Evolutionary conservation across 2,113 vertebrate species (phyloP).

Genomic region (Trematomus loennbergii): DNA sequence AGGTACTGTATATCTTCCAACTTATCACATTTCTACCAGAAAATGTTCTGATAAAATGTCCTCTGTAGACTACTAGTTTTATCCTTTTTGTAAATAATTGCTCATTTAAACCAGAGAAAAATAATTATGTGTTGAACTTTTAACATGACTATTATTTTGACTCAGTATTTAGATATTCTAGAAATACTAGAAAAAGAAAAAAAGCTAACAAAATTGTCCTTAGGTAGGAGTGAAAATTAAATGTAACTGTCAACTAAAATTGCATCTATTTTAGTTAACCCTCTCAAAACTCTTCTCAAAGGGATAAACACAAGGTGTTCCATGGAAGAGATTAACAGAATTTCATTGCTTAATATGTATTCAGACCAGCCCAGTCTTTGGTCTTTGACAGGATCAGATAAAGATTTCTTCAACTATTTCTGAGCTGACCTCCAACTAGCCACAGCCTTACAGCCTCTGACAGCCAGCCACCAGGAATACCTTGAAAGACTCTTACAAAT

Average conservation of each 20-base stretch:
- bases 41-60: not conserved
- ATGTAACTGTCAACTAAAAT: not conserved
- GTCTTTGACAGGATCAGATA: not conserved
- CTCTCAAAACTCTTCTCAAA: not conserved
- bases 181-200: not conserved
- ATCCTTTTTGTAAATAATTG: too few relatives aligned
- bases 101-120: too few relatives aligned
- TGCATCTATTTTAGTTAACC: not conserved
- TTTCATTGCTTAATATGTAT: too few relatives aligned
- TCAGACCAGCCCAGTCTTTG: too few relatives aligned
- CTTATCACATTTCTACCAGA: not conserved
- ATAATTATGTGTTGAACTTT: not conserved
- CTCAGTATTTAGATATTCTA: too few relatives aligned
- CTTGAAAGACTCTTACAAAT: conserved; percentile 75
- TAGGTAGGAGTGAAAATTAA: not conserved
- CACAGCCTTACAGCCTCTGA: not conserved
- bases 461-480: conserved; percentile 44
- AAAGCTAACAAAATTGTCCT: not conserved
- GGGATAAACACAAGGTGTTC: not conserved
- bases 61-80: not conserved
- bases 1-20: not conserved
- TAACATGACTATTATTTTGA: not conserved
- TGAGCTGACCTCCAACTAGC: not conserved
- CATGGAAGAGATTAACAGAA: not conserved
- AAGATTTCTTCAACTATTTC: not conserved